Percentiles rank a stretch among this genome's conserved stretches.
Conservation (phyloP, 2,113 vertebrate genomes). For the Prionailurus bengalensis region DNA sequence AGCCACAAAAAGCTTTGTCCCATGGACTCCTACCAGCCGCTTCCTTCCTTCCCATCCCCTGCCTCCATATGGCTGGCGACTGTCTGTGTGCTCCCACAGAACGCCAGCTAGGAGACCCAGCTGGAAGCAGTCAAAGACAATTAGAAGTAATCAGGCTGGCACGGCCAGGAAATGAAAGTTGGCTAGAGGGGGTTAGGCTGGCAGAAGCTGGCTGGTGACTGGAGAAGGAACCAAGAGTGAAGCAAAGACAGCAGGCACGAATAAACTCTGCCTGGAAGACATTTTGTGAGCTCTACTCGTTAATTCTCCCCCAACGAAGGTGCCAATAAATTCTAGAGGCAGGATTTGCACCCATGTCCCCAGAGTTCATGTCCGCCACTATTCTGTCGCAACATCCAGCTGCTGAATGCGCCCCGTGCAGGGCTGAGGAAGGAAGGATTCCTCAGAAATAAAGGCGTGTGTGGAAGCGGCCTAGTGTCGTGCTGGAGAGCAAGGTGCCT, state of each 20-base stretch:
- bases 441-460: accelerated
- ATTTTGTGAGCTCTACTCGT: accelerated
- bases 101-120: conserved; percentile 69
- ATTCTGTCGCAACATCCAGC: not conserved
- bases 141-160: conserved; percentile 76
- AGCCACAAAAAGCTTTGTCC: not conserved
- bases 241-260: not conserved
- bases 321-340: not conserved
- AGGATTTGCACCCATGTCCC: not conserved
- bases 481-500: not conserved
- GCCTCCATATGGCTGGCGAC: conserved; percentile 61
- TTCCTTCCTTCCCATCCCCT: conserved; percentile 51
- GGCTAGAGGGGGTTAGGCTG: conserved; percentile 57
- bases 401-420: not conserved
- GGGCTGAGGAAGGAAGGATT: not conserved
- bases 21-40: conserved; percentile 38
- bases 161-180: conserved; percentile 65
- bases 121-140: conserved; percentile 80
- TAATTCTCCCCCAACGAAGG: not conserved
- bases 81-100: conserved; percentile 6
- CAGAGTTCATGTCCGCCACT: not conserved
- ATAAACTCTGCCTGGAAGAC: not conserved
- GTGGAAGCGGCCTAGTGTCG: not conserved
- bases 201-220: not conserved
- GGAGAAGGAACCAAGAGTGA: not conserved